A percentile compares a stretch with the other conserved stretches of the same genome.
Evolutionary conservation across 2,888 invertebrate genomes (phyloP).

Genomic region (Diachrysia chrysitis): DNA sequence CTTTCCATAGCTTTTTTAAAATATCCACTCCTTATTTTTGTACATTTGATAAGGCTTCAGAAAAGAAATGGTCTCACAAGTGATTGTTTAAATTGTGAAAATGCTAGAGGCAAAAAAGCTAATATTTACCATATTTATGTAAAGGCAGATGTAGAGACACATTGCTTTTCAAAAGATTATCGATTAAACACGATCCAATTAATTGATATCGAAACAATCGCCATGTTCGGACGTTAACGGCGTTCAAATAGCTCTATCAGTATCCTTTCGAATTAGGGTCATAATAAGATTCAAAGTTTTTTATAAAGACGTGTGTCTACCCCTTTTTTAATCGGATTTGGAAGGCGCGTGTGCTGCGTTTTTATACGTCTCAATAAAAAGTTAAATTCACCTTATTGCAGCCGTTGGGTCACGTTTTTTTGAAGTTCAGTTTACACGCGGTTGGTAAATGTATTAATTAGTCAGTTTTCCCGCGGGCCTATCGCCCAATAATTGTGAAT

Average conservation of each 20-base stretch:
- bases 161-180: constrained; percentile 83
- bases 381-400: constrained; percentile 84
- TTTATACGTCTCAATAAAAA: constrained; percentile 80
- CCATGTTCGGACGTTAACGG: constrained; percentile 77
- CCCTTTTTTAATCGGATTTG: constrained; percentile 88
- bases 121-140: constrained; percentile 58
- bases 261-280: constrained; percentile 84
- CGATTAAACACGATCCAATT: constrained; percentile 89
- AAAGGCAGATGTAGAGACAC: constrained; percentile 84
- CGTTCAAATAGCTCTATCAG: constrained; percentile 87
- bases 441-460: constrained; percentile 87
- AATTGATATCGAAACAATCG: constrained; percentile 88
- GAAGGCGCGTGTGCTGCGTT: constrained; percentile 83
- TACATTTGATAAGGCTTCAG: neutral
- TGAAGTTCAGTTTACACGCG: constrained; percentile 75
- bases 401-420: constrained; percentile 85
- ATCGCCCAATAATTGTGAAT: constrained; percentile 73
- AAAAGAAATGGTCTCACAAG: neutral
- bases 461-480: constrained; percentile 65
- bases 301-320: constrained; percentile 80
- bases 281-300: constrained; percentile 80
- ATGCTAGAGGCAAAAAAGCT: constrained; percentile 43
- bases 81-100: constrained; percentile 30
- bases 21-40: neutral
- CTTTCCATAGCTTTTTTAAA: neutral